phyloP scores from a whole-genome alignment of 2,888 invertebrate species.

The Dione vanillae region DNA sequence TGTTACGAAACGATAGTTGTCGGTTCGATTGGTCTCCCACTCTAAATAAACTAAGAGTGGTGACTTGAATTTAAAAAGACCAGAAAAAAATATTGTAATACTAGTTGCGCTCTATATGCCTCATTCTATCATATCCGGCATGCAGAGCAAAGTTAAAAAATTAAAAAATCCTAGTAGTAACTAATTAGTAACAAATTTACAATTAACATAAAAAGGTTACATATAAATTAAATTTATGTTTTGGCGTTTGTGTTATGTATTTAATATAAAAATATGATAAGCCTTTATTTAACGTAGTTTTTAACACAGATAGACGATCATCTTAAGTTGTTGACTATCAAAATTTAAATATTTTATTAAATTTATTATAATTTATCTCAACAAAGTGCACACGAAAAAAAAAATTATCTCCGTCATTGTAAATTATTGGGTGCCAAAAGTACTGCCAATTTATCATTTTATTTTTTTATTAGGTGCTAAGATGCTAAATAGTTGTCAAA shows the following conservation, averaged over 20 bases:
- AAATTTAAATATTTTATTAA: conserved; percentile 17
- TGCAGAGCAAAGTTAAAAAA: no score
- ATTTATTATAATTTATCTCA: conserved; percentile 5
- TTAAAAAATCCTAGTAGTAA: no score
- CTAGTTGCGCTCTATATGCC: no score
- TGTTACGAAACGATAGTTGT: no score
- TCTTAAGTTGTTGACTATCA: conserved; percentile 1
- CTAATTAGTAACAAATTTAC: no score
- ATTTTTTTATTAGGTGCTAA: conserved; percentile 47
- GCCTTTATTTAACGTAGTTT: neutral
- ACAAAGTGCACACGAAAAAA: conserved; percentile 9
- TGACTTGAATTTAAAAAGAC: no score
- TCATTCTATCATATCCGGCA: no score
- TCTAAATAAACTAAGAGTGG: no score
- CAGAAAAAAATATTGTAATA: no score
- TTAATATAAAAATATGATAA: neutral
- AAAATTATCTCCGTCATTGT: conserved; percentile 20
- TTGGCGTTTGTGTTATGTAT: no score
- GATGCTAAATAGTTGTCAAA: conserved; percentile 51
- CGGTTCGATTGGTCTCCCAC: no score
- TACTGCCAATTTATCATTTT: conserved; percentile 47
- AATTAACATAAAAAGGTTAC: neutral
- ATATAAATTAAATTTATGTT: no score
- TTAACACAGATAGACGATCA: neutral
- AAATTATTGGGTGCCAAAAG: conserved; percentile 33